Evolutionary conservation across 2,888 invertebrate species (phyloP).

Genomic region (Lamellibrachia satsuma): DNA sequence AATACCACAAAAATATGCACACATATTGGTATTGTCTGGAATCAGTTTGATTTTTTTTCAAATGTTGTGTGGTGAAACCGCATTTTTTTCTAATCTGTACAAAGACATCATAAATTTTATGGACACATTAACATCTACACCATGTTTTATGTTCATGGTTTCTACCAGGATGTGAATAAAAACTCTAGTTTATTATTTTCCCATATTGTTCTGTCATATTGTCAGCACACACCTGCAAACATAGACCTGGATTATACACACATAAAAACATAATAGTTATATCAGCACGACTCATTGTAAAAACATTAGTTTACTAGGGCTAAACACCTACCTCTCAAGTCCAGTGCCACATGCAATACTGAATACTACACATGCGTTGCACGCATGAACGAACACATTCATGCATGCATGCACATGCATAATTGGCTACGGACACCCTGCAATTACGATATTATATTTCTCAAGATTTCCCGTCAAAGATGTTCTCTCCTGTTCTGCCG

Average conservation of each 20-base stretch:
- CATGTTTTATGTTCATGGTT: not conserved
- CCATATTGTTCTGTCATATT: not conserved
- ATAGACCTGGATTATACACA: not conserved
- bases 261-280: not conserved
- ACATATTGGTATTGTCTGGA: not conserved
- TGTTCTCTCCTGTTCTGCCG: not conserved
- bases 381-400: not conserved
- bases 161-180: not conserved
- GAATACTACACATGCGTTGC: not conserved
- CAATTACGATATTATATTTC: not conserved
- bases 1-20: not conserved
- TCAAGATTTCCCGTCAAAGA: constrained; percentile 2
- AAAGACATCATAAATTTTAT: not conserved
- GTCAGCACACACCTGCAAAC: not conserved
- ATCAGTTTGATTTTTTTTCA: not conserved
- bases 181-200: not conserved
- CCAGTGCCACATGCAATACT: not conserved
- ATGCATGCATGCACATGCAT: not conserved
- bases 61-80: not conserved
- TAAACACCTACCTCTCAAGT: not conserved
- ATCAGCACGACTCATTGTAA: not conserved
- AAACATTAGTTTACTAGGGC: not conserved
- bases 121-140: not conserved
- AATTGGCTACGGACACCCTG: constrained; percentile 1
- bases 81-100: not conserved